A percentile compares a stretch with the other conserved stretches of the same genome.
Conservation (phyloP, 2,888 invertebrate species). For the Ophion obscuratus region DNA sequence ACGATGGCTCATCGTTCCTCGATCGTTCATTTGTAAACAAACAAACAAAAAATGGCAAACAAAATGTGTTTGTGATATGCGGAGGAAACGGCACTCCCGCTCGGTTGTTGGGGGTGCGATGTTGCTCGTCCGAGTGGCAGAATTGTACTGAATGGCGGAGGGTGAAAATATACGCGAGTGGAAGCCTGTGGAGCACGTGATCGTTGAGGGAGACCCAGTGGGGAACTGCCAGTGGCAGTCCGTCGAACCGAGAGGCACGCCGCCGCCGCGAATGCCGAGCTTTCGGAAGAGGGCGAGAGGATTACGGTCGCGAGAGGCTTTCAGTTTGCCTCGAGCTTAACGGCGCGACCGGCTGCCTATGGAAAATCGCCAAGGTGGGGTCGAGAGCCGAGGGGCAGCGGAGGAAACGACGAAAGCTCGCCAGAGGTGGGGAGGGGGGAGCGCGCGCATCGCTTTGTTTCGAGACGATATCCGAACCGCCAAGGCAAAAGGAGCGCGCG, state of each 20-base stretch:
- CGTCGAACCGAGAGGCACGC: conserved; percentile 63
- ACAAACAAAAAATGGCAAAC: not conserved
- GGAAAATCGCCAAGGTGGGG: conserved; percentile 36
- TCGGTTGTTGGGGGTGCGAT: conserved; percentile 32
- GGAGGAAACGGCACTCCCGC: conserved; percentile 37
- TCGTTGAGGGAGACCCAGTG: conserved; percentile 51
- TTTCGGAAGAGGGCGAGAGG: conserved; percentile 33
- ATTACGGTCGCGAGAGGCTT: conserved; percentile 34
- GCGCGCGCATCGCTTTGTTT: not conserved
- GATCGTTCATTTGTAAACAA: not conserved
- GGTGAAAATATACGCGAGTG: conserved; percentile 10
- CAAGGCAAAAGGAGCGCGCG: not conserved
- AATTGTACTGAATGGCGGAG: conserved; percentile 54
- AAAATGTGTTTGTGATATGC: not conserved
- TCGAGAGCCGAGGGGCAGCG: not conserved
- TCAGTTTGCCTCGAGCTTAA: conserved; percentile 44
- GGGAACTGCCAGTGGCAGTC: conserved; percentile 60
- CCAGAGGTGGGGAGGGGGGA: conserved; percentile 21
- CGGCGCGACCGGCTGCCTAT: conserved; percentile 46
- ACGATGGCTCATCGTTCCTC: not conserved
- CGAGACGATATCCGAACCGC: not conserved
- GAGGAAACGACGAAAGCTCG: not conserved
- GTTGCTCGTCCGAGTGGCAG: conserved; percentile 62
- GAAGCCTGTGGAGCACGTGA: conserved; percentile 54
- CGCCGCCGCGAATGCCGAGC: conserved; percentile 33